Conservation (phyloP, 2,888 invertebrate species). For the Phortica magna region DNA sequence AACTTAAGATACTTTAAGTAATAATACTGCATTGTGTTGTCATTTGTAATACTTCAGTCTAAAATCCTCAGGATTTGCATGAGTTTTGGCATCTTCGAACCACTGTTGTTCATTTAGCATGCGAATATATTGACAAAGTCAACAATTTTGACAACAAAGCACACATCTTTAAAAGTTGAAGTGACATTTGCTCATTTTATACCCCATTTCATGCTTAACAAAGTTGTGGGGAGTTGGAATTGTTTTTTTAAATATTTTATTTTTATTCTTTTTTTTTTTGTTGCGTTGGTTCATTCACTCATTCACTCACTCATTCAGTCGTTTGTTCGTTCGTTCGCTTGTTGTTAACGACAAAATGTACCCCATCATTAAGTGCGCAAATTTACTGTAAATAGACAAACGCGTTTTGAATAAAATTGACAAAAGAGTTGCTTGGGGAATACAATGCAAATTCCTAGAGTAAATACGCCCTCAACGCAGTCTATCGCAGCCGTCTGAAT, state of each 20-base stretch:
- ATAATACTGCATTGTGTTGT: too few relatives aligned
- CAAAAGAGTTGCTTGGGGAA: slow-evolving; percentile 59
- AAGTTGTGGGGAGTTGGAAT: slow-evolving; percentile 4
- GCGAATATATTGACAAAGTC: slow-evolving; percentile 45
- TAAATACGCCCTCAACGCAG: slow-evolving; percentile 53
- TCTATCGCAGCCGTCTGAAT: slow-evolving; percentile 35
- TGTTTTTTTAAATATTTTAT: neutral
- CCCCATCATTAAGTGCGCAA: slow-evolving; percentile 78
- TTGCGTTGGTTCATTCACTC: neutral
- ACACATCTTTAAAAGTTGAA: slow-evolving; percentile 63
- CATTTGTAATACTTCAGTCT: neutral
- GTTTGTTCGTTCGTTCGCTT: neutral
- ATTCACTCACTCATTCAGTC: too few relatives aligned
- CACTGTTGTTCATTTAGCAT: slow-evolving; percentile 52
- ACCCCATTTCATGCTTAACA: neutral
- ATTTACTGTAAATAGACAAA: slow-evolving; percentile 78
- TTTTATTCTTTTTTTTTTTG: neutral
- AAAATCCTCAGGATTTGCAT: neutral
- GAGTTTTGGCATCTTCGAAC: slow-evolving; percentile 3
- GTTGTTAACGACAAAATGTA: slow-evolving; percentile 49
- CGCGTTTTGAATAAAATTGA: slow-evolving; percentile 77
- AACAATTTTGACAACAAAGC: slow-evolving; percentile 54
- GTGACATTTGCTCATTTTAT: slow-evolving; percentile 59
- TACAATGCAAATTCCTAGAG: slow-evolving; percentile 63
- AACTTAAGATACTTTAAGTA: too few relatives aligned